Base-by-base conservation (phyloP, 2,797 vertebrate species). In the Enteromius radiatus region DNA sequence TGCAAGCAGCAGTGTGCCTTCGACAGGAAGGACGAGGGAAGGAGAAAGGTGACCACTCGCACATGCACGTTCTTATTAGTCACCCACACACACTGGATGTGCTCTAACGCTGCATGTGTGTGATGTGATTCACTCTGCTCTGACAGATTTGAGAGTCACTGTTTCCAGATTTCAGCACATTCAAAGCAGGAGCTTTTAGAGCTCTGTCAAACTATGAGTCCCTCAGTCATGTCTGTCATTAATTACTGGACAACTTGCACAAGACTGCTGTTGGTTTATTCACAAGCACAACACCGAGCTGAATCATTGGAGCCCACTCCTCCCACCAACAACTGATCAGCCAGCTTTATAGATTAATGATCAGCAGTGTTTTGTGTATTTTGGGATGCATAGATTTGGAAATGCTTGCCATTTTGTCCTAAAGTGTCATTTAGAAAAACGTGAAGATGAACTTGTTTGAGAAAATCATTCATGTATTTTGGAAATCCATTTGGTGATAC, bases 1-100 rank as follows among this genome's bases (percentile, higher is more conserved):
- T 99, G 98, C 93, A 99, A 99, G 87, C 98, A 99, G 87, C 98
- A 98, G 7, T 99, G 98, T 88, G 98, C 98, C 91, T 98, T 99
- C 88, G 97, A 99, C 91, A 96, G 98, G 8, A 99, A 99, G 87
- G 97, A 99, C 84, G 97, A 99, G 87, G 97, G 97, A 82, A 95
- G 97, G 87, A 95, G 97, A 93, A 99, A 99, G 96, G 97, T 98
- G 90, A 73, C 21, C 21, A 36, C 9, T 76, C 49, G 31, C n/a
- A 89, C 0, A 43, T 26, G 45, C 28, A 17, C 38, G 15, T 61
- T 36, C 3, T 26, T 64, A 65, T 75, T 52, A 81, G 38, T 64
- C 49, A 36, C 38, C 52, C 59, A 75, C 65, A 61, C 77, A 26
- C 71, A 43, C n/a, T 41, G 52, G 12, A 52, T 80, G 67, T 49